phyloP scores from a whole-genome alignment of 2,888 invertebrate species.

The Caradrina kadenii region DNA sequence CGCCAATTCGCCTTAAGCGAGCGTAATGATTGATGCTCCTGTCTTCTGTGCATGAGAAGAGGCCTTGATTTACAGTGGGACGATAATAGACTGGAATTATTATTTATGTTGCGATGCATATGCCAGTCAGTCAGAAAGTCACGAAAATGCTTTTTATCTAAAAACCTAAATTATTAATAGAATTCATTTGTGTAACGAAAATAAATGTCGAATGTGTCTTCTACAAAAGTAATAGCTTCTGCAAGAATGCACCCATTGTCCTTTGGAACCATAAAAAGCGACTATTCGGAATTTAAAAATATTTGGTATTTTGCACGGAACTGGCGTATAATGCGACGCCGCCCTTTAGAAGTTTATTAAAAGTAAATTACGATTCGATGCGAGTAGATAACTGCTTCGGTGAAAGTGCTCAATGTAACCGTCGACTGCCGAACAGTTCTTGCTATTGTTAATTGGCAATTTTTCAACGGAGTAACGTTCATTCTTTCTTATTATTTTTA shows the following conservation, averaged over 20 bases:
- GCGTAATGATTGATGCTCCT: too few relatives aligned
- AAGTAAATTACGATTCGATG: slow-evolving; percentile 51
- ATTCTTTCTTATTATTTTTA: too few relatives aligned
- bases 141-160: too few relatives aligned
- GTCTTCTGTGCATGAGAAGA: too few relatives aligned
- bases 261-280: slow-evolving; percentile 7
- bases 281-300: slow-evolving; percentile 36
- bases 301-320: slow-evolving; percentile 43
- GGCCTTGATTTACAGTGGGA: too few relatives aligned
- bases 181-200: not conserved
- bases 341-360: slow-evolving; percentile 50
- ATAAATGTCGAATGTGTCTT: not conserved
- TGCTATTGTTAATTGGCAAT: slow-evolving; percentile 33
- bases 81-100: too few relatives aligned
- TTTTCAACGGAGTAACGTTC: slow-evolving; percentile 1
- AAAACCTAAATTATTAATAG: not conserved
- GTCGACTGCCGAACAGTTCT: slow-evolving; percentile 30
- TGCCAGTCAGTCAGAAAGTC: too few relatives aligned
- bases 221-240: slow-evolving; percentile 6
- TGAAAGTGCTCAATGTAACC: slow-evolving; percentile 51
- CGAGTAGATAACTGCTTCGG: slow-evolving; percentile 26
- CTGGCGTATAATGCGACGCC: slow-evolving; percentile 11
- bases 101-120: too few relatives aligned
- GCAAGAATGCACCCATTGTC: slow-evolving; percentile 27
- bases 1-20: too few relatives aligned